Conservation (phyloP, 2,113 vertebrate genomes). For the Caranx ignobilis region DNA sequence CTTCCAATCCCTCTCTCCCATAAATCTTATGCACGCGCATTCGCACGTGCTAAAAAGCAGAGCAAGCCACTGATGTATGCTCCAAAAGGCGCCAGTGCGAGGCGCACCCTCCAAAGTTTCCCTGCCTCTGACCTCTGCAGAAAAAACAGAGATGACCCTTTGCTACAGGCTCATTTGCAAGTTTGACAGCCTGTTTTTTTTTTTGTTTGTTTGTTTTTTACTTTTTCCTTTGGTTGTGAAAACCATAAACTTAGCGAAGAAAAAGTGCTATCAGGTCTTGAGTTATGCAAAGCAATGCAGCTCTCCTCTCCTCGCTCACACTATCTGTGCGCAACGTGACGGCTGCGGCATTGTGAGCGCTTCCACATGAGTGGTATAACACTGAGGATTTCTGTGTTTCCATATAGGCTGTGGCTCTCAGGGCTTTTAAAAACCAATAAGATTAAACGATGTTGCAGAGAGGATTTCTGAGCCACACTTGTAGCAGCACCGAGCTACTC, state of each 20-base stretch:
- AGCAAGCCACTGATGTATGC: slow-evolving; percentile 11
- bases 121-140: slow-evolving; percentile 7
- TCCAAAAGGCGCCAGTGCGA: slow-evolving; percentile 30
- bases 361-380: not conserved
- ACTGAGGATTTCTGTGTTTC: not conserved
- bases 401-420: too few species aligned
- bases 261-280: slow-evolving; percentile 53
- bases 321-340: slow-evolving; percentile 49
- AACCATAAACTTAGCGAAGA: slow-evolving; percentile 24
- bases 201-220: too few species aligned
- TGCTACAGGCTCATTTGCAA: not conserved
- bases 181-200: not conserved
- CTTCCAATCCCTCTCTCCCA: not conserved
- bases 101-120: slow-evolving; percentile 36
- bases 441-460: not conserved
- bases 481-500: not conserved
- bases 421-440: not conserved
- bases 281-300: slow-evolving; percentile 84
- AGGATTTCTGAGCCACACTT: not conserved
- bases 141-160: not conserved
- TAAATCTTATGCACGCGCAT: slow-evolving; percentile 15
- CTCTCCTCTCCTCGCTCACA: slow-evolving; percentile 52
- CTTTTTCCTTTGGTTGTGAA: not conserved
- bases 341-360: slow-evolving; percentile 66
- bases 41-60: slow-evolving; percentile 22